phyloP scores from a whole-genome alignment of 1,140 invertebrate species.

The Prorops nasuta region DNA sequence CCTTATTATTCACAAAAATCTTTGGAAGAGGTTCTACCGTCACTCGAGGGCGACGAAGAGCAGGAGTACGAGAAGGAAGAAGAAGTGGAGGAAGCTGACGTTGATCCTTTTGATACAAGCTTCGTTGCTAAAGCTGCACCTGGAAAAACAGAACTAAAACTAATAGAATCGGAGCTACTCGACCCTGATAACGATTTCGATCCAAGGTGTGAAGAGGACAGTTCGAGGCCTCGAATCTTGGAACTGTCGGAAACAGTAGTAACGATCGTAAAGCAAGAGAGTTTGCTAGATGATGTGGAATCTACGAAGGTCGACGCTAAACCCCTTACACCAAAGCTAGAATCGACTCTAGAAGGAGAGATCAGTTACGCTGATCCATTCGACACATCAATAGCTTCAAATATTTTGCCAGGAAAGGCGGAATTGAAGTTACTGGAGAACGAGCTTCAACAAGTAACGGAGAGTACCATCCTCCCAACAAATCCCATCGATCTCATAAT shows the following conservation, averaged over 20 bases:
- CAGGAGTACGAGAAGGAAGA: conserved; percentile 39
- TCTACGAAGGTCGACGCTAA: conserved; percentile 64
- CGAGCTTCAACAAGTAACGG: conserved; percentile 60
- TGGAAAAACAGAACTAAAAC: conserved; percentile 71
- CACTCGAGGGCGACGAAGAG: conserved; percentile 41
- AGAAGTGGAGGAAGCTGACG: conserved; percentile 52
- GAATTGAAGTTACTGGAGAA: conserved; percentile 76
- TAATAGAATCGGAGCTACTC: conserved; percentile 69
- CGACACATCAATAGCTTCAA: conserved; percentile 75
- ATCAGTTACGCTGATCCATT: conserved; percentile 67
- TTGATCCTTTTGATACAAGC: conserved; percentile 83
- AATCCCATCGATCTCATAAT: conserved; percentile 31
- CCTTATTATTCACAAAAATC: conserved; percentile 68
- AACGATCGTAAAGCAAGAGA: conserved; percentile 37
- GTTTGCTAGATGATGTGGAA: conserved; percentile 60
- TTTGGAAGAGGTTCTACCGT: conserved; percentile 46
- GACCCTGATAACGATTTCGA: conserved; percentile 64
- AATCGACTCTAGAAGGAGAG: conserved; percentile 42
- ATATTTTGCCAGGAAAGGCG: conserved; percentile 73
- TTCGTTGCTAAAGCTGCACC: conserved; percentile 69
- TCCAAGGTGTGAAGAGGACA: conserved; percentile 43
- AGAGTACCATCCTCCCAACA: conserved; percentile 20
- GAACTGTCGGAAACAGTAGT: conserved; percentile 18
- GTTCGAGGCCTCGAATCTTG: conserved; percentile 17
- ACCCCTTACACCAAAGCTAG: conserved; percentile 65